Evolutionary conservation across 2,888 invertebrate species (phyloP), one percentile per base, ranked within the genome.

Genomic region (Tachystola acroxantha): DNA sequence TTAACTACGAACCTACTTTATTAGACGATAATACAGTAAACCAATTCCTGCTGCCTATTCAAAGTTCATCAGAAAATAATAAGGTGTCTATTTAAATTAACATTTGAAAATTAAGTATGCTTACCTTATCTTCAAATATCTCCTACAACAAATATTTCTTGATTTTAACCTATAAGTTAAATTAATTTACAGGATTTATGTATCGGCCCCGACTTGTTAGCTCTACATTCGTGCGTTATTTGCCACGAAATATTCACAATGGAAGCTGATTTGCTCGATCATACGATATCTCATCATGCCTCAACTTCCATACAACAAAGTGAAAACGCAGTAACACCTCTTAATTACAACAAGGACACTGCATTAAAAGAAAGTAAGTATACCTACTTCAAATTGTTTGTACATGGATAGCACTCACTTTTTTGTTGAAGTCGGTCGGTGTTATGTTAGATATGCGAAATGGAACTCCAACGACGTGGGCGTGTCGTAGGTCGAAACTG

Each of bases 201-300:
- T 24, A 59, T 42, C 25, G 78, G 74, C 1, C 78, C 81, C 0
- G 76, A 82, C 40, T 42, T 81, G 37, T 50, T 84, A 32, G 78
- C 84, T 10, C 45, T 84, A 32, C 78, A 85, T 47, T 80, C 84
- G 1, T 85, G 85, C 48, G 71, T 76, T 2, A 66, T 84, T 14
- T 85, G 85, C 40, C 84, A 84, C 46, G 84, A 82, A 50, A 81
- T 85, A 57, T 85, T 85, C 42, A 80, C 79, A 0, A 80, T 72
- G 1, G 84, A 85, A 32, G 62, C 72, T 9, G 84, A 85, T 55
- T 66, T 84, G 16, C 60, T 85, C 10, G 79, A 82, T 34, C 85
- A 86, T 42, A 80, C 84, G 0, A 82, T 84, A 47, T 74, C 69
- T 20, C 59, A 70, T 20, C 85, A 85, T 49, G 69, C 80, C 2